Base-by-base conservation (phyloP, 1,140 invertebrate genomes). In the Drosophila baimaii region DNA sequence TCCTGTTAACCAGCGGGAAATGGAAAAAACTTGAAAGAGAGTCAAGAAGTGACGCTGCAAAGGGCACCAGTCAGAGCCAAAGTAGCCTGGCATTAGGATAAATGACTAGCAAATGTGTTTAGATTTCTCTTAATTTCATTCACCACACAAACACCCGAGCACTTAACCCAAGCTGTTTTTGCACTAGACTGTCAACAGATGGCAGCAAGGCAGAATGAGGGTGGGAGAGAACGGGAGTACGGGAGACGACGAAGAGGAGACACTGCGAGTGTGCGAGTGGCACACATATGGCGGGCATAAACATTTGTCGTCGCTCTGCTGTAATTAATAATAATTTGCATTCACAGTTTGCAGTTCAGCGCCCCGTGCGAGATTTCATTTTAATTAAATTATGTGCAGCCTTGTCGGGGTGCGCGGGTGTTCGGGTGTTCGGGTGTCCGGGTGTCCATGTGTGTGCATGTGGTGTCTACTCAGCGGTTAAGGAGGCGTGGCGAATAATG, bases 261-360 rank as follows among this genome's bases (percentile, higher is more conserved):
- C 29, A 33, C 3, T 4, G 29, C 13, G 33, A 65, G 31, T 52
- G 65, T 31, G 44, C 33, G 33, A 65, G 8, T 68, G 46, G 65
- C 65, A 69, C 65, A 68, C 65, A 69, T 69, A 69, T 69, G 65
- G 65, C 46, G 63, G 33, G 61, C 65, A 69, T 69, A 69, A 66
- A 69, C 65, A 69, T 69, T 69, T 69, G 66, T 71, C 66, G 69
- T 58, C 54, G 52, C 69, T 58, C 25, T 71, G 69, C 69, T 72
- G 69, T 72, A 72, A 72, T 72, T 72, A 72, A 72, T 72, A 72
- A 72, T 72, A 72, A 72, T 72, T 72, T 72, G 69, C 69, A 72
- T 72, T 72, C 68, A 71, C 68, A 71, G 51, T 71, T 71, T 71
- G 69, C 65, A 71, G 66, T 71, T 71, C 69, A 71, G 66, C 51